A percentile compares a stretch with the other conserved stretches of the same genome.
These are phyloP conservation scores for Acanthosepion lycidas DNA, from an alignment of 2,888 invertebrate genomes.

Conservation along the genomic window DNA sequence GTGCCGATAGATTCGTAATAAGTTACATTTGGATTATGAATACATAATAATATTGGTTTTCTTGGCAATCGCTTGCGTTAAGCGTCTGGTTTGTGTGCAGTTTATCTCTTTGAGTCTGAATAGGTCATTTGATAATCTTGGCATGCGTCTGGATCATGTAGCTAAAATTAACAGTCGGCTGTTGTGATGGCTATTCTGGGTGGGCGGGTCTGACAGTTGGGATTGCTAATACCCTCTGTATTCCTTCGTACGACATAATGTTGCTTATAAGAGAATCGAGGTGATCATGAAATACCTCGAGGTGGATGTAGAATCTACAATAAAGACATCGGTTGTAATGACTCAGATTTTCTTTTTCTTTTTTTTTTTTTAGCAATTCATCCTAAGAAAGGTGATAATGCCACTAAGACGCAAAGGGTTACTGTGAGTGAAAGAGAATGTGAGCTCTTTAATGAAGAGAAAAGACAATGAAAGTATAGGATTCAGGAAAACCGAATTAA, in stretches of 20 bases:
- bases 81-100: neutral
- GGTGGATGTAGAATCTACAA: neutral
- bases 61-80: neutral
- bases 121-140: neutral
- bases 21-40: no score
- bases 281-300: neutral
- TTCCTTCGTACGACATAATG: neutral
- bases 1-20: no score
- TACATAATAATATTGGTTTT: no score
- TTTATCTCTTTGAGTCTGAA: neutral
- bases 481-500: no score
- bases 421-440: no score
- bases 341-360: neutral
- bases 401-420: no score
- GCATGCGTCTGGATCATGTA: neutral
- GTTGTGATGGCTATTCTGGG: neutral
- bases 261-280: neutral
- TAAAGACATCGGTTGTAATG: neutral
- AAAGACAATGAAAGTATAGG: no score
- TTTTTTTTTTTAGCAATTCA: no score
- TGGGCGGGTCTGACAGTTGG: neutral
- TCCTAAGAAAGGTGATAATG: no score
- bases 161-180: neutral
- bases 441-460: no score
- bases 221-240: neutral